Evolutionary conservation across 2,113 vertebrate genomes (phyloP), one percentile per base, ranked within the genome.

Genomic region (Stegastes partitus): DNA sequence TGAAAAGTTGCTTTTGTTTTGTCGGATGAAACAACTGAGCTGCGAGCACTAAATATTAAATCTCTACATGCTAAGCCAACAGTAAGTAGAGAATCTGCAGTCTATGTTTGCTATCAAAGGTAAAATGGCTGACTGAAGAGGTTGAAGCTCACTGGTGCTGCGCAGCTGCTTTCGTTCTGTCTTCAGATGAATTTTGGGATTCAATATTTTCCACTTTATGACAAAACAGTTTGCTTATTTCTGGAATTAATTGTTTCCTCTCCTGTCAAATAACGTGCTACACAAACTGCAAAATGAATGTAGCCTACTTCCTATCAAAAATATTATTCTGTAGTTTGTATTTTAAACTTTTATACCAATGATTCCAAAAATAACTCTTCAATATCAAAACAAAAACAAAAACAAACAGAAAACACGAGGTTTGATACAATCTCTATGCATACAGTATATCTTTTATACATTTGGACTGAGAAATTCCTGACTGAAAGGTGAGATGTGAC

Each of bases 331-430:
- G 91, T 25, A 57, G 64, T 77, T 28, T 19, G 70, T 82, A 74
- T 74, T 69, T 76, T 31, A 65, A 76, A 70, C 62, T 34, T 83
- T 80, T 73, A 56, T 77, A 81, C 58, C 64, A 91, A 85, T 42
- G 55, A 77, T 79, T 92, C 72, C 81, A 93, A 94, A 94, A 93
- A 94, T 93, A 93, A 88, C 59, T 90, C 62, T 93, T 89, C 75
- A 86, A 79, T 85, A 88, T 75, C 79, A 26, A 83, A 87, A 75
- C 74, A 76, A 37, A 23, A 18, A 47, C 39, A 59, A 8, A 54
- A 66, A 9, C 55, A 56, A 23, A 45, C 55, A 4, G 23, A 55
- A 42, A 31, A 7, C 31, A 62, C 64, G 83, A 73, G 76, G 54
- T 74, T 74, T 68, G 58, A 88, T 71, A 85, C 58, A 82, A 77